A percentile compares a stretch with the other conserved stretches of the same genome.
Evolutionary conservation across 2,113 vertebrate species (phyloP).

Genomic region (Arvicanthis niloticus): DNA sequence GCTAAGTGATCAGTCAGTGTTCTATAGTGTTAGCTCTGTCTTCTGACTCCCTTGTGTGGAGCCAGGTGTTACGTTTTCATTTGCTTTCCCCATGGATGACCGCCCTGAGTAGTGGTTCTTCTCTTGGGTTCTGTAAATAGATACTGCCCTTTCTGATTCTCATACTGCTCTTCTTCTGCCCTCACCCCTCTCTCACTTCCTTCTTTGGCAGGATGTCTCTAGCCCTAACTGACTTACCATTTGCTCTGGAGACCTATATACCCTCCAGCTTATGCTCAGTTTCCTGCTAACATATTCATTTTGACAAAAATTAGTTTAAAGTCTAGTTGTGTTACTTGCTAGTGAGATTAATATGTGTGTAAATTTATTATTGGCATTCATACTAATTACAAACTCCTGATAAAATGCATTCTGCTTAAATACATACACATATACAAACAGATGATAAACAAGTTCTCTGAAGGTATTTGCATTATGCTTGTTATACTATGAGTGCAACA

Average conservation of each 20-base stretch:
- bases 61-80: background rate
- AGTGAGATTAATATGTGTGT: background rate
- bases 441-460: background rate
- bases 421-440: background rate
- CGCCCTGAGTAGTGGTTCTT: background rate
- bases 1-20: background rate
- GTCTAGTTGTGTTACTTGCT: background rate
- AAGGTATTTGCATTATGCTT: background rate
- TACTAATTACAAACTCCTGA: background rate
- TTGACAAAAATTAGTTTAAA: background rate
- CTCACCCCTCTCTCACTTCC: background rate
- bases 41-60: no score
- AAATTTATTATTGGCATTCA: background rate
- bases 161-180: background rate
- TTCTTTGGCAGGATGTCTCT: background rate
- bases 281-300: no score
- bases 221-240: background rate
- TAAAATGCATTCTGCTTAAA: background rate
- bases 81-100: background rate
- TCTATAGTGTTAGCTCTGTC: background rate
- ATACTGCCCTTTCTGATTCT: background rate
- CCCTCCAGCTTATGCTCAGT: background rate
- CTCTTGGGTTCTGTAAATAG: background rate
- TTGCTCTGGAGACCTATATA: background rate
- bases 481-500: background rate